A percentile compares a stretch with the other conserved stretches of the same genome.
Conservation (phyloP, 2,797 vertebrate species). For the Peromyscus attwateri region DNA sequence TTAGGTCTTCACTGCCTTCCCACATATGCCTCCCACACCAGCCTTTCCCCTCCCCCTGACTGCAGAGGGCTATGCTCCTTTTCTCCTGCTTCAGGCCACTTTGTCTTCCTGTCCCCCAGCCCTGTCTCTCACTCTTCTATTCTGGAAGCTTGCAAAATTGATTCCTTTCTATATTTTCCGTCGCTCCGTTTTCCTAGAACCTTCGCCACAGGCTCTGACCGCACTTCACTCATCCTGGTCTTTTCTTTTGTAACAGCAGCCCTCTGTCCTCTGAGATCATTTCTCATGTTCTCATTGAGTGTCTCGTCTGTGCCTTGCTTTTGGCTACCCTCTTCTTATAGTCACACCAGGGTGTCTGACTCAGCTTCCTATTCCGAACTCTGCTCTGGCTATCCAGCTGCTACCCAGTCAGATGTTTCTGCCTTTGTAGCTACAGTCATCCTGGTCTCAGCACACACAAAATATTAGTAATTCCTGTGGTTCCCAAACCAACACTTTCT, state of each 20-base stretch:
- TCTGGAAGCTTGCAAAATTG: neutral
- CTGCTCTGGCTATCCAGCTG: neutral
- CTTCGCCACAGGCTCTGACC: neutral
- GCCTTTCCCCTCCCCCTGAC: neutral
- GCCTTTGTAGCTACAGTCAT: neutral
- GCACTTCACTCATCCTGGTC: neutral
- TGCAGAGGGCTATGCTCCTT: neutral
- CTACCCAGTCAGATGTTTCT: neutral
- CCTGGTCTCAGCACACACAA: neutral
- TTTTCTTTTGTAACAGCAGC: neutral
- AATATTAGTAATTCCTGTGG: neutral
- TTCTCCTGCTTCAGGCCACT: neutral
- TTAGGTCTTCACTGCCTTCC: neutral
- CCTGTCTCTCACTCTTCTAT: neutral
- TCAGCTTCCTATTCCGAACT: neutral
- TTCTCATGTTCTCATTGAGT: neutral
- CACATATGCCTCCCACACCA: accelerated
- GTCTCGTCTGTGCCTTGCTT: neutral
- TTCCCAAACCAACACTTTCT: neutral
- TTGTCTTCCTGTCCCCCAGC: neutral
- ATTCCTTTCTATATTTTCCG: neutral
- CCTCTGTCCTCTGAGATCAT: neutral
- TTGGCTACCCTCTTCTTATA: neutral
- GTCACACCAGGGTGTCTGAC: neutral
- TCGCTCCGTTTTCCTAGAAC: neutral